These are phyloP conservation scores for Eupsittula cactorum DNA, from an alignment of 2,113 vertebrate genomes.

Conservation along the genomic window DNA sequence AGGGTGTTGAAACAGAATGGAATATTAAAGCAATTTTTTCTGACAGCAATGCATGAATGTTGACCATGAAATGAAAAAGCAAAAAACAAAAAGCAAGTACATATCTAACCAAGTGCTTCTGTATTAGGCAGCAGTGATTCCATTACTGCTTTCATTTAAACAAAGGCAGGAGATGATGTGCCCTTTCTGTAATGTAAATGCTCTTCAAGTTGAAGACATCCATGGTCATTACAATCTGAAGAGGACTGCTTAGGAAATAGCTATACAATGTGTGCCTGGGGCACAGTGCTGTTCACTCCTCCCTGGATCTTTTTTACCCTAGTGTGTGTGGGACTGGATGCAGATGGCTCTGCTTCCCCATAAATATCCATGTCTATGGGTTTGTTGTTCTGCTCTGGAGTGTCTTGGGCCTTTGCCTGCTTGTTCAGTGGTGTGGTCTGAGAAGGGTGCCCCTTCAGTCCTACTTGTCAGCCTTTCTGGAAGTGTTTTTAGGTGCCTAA, in stretches of 20 bases:
- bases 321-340: not conserved
- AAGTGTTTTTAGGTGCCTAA: not conserved
- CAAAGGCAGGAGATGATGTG: constrained; percentile 38
- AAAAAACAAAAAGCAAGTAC: constrained; percentile 10
- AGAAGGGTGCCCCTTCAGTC: not conserved
- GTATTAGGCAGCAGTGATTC: constrained; percentile 46
- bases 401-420: not conserved
- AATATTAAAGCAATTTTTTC: constrained; percentile 69
- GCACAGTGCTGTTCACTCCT: not conserved
- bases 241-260: constrained; percentile 22
- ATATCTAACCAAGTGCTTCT: not conserved
- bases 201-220: constrained; percentile 38
- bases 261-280: not conserved
- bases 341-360: not conserved
- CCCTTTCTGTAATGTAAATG: constrained; percentile 57
- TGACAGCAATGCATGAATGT: constrained; percentile 47
- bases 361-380: not conserved
- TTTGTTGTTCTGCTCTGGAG: not conserved
- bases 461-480: not conserved
- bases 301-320: not conserved
- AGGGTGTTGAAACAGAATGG: constrained; percentile 63
- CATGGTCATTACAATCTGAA: constrained; percentile 34
- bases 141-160: constrained; percentile 57
- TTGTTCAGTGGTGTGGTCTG: not conserved
- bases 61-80: constrained; percentile 34